Base-by-base conservation (phyloP, 2,888 invertebrate genomes). In the Smittia sp. region DNA sequence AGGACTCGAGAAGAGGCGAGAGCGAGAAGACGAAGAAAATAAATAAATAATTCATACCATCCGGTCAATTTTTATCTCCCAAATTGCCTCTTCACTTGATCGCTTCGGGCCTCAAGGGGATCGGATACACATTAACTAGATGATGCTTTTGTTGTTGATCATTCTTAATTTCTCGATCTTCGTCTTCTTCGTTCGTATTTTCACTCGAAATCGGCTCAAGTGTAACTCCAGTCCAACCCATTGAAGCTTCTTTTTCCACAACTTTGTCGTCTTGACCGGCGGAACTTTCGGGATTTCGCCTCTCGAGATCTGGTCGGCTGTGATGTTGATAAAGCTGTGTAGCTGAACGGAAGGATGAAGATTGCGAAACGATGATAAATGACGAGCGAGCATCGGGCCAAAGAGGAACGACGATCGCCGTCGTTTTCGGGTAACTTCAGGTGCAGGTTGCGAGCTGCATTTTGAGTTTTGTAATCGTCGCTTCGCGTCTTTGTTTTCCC, bases 31-130 rank as follows among this genome's bases (percentile, higher is more conserved):
- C 9, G 22, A 58, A 58, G 38, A 65, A 65, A 22, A 65, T 65
- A 67, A 67, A 67, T 67, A 69, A 46, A 46, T 69, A 69, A 69
- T 69, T 69, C 52, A 69, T 52, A 52, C 52, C 69, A 69, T 69
- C 69, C 69, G 69, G 69, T 69, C 69, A 69, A 69, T 25, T 63
- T 27, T 63, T 58, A 58, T 58, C 58, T 58, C 58, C 58, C 11
- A 58, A 58, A 58, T 58, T 58, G 58, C 58, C 58, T 58, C 58
- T 58, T 58, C 58, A 58, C 58, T 58, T 58, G 18, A 58, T 58
- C 58, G 58, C 58, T 58, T 58, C 58, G 22, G 58, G 58, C 18
- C 22, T 58, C 58, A n/a, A 58, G 58, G 58, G 22, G 58, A 58
- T 58, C 58, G 58, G 58, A 58, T 58, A 58, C 58, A 58, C 58